phyloP scores from a whole-genome alignment of 2,888 invertebrate species.

The Malachius bipustulatus region DNA sequence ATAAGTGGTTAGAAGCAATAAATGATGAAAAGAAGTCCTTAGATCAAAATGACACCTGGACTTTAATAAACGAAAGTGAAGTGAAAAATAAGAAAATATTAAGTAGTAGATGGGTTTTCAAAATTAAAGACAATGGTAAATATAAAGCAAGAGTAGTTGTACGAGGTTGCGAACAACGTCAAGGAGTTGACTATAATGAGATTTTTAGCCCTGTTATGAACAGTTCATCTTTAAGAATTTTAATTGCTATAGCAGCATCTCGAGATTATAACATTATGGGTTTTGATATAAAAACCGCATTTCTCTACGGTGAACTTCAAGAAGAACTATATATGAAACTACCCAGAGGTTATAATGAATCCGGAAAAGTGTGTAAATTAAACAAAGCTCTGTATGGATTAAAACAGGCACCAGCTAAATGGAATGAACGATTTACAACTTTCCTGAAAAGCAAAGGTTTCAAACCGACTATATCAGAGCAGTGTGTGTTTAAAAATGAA shows the following conservation, averaged over 20 bases:
- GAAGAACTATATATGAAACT: conserved; percentile 17
- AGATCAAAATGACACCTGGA: conserved; percentile 18
- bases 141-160: background rate
- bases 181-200: conserved; percentile 2
- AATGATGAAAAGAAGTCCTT: conserved; percentile 19
- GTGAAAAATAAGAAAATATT: conserved; percentile 8
- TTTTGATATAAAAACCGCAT: conserved; percentile 18
- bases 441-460: background rate
- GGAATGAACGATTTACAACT: background rate
- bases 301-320: conserved; percentile 14
- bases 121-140: conserved; percentile 11
- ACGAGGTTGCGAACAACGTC: background rate
- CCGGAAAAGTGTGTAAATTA: conserved; percentile 8
- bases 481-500: no score
- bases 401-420: conserved; percentile 10
- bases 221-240: conserved; percentile 1
- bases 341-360: conserved; percentile 14
- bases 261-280: conserved; percentile 9
- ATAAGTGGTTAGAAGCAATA: conserved; percentile 15
- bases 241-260: conserved; percentile 13
- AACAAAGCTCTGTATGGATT: conserved; percentile 13
- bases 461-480: background rate
- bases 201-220: conserved; percentile 6
- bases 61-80: conserved; percentile 11
- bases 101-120: background rate